phyloP scores from a whole-genome alignment of 2,888 invertebrate species.

The Drosophila meridionalis region DNA sequence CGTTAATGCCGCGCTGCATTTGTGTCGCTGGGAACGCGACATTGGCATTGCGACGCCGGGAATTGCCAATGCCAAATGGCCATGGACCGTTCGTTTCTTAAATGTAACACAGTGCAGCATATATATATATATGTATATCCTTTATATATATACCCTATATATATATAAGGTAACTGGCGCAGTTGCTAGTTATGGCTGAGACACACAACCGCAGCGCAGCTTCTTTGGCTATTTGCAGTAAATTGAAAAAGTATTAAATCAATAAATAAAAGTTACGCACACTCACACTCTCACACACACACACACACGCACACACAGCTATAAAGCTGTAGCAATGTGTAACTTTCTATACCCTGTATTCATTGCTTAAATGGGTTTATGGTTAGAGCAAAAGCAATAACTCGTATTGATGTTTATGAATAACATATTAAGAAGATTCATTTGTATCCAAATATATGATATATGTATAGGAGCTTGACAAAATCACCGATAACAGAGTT shows the following conservation, averaged over 20 bases:
- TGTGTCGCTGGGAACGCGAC: constrained; percentile 49
- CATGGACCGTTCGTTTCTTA: constrained; percentile 51
- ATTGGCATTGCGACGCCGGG: constrained; percentile 42
- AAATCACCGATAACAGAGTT: neutral
- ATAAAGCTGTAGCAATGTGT: constrained; percentile 10
- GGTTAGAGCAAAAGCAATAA: neutral
- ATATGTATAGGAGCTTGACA: neutral
- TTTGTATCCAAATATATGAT: neutral
- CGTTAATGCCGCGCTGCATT: constrained; percentile 61
- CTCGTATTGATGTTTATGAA: neutral
- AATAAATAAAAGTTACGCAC: constrained; percentile 76
- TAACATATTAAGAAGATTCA: neutral
- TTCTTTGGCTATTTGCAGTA: constrained; percentile 78
- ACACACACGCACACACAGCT: constrained; percentile 14
- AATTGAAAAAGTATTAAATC: constrained; percentile 79
- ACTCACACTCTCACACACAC: constrained; percentile 28
- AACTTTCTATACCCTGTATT: constrained; percentile 9
- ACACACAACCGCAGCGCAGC: constrained; percentile 39
- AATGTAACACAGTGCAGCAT: constrained; percentile 23
- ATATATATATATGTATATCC: neutral
- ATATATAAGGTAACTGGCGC: constrained; percentile 15
- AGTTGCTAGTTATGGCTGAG: constrained; percentile 64
- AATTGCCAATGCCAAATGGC: constrained; percentile 50
- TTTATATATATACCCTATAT: neutral
- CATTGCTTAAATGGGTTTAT: neutral